A percentile compares a stretch with the other conserved stretches of the same genome.
Evolutionary conservation across 2,888 invertebrate genomes (phyloP).

Genomic region (Parnassius apollo): DNA sequence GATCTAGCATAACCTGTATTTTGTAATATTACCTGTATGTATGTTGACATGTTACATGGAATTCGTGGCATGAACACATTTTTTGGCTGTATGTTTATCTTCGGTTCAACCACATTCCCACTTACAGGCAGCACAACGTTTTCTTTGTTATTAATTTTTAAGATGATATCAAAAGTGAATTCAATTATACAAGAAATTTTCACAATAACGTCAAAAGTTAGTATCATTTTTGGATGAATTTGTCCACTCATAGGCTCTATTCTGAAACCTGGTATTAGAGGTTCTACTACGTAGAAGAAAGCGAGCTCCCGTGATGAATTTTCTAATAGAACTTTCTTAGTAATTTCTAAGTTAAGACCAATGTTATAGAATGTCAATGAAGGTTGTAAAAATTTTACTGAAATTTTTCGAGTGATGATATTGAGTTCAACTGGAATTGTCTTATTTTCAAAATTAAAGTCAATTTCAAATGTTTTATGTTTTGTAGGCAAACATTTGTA

Average conservation of each 20-base stretch:
- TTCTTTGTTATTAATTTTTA: constrained; percentile 73
- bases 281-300: constrained; percentile 73
- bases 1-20: constrained; percentile 54
- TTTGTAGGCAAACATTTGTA: constrained; percentile 60
- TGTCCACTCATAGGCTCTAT: constrained; percentile 76
- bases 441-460: constrained; percentile 43
- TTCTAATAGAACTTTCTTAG: constrained; percentile 70
- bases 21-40: constrained; percentile 63
- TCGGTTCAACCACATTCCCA: constrained; percentile 77
- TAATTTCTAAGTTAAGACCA: constrained; percentile 60
- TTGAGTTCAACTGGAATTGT: constrained; percentile 56
- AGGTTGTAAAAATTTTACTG: constrained; percentile 65
- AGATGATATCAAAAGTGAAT: constrained; percentile 57
- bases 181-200: constrained; percentile 69
- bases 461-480: constrained; percentile 63
- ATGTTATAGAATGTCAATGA: constrained; percentile 63
- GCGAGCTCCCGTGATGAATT: constrained; percentile 79
- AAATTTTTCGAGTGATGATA: constrained; percentile 61
- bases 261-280: constrained; percentile 65
- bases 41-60: constrained; percentile 62
- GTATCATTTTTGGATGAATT: constrained; percentile 72
- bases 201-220: constrained; percentile 67
- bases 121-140: constrained; percentile 61
- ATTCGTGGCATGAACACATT: constrained; percentile 74
- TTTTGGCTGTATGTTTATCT: constrained; percentile 70